Percentiles rank a stretch among this genome's conserved stretches.
Conservation (phyloP, 2,113 vertebrate genomes). For the Dromiciops gliroides region DNA sequence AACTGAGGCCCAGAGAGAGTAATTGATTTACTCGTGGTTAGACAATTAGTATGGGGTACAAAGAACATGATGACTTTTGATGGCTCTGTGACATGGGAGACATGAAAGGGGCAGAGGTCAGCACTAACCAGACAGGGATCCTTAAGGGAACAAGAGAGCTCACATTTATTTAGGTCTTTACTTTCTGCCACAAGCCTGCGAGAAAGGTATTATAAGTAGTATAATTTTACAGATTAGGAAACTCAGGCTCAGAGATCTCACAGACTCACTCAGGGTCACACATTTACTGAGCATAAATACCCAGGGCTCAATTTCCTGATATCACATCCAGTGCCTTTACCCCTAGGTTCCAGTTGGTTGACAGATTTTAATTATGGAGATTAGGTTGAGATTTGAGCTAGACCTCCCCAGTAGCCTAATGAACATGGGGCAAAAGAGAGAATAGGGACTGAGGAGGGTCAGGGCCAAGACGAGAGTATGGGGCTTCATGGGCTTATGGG, state of each 20-base stretch:
- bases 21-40: background rate
- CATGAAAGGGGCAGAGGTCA: background rate
- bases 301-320: background rate
- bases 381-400: background rate
- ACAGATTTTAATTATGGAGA: background rate
- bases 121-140: no score
- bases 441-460: background rate
- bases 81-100: background rate
- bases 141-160: no score
- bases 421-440: background rate
- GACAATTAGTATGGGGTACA: background rate
- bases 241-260: background rate
- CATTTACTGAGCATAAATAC: background rate
- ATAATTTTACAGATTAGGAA: background rate
- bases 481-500: background rate
- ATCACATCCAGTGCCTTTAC: background rate
- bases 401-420: background rate
- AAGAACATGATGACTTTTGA: background rate
- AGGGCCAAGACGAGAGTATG: background rate
- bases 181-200: no score
- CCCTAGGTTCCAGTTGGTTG: background rate
- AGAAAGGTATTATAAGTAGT: no score
- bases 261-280: background rate
- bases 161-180: no score
- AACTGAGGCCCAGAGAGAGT: background rate